Percentiles rank a stretch among this genome's conserved stretches.
Conservation (phyloP, 2,113 vertebrate species). For the Morone saxatilis region DNA sequence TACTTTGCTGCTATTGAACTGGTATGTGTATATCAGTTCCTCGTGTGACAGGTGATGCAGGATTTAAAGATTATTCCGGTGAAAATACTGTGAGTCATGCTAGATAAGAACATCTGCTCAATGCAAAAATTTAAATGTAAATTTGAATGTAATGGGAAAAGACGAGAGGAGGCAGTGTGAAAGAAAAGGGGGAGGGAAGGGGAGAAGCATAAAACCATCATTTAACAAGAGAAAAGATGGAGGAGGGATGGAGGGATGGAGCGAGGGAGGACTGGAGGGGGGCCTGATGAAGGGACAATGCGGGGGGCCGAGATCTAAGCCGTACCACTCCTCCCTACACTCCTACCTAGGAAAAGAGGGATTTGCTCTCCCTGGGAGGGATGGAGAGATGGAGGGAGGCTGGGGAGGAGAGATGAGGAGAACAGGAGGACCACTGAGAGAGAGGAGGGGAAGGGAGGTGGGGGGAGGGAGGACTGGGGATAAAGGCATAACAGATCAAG, state of each 20-base stretch:
- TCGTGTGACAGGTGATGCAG: conserved; percentile 30
- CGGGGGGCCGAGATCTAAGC: conserved; percentile 81
- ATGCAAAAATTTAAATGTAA: conserved; percentile 57
- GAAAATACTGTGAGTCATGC: conserved; percentile 32
- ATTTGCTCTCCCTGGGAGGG: conserved; percentile 83
- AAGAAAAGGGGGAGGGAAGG: conserved; percentile 17
- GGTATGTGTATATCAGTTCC: background rate
- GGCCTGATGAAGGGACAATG: conserved; percentile 77
- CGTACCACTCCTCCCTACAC: conserved; percentile 78
- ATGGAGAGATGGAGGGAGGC: conserved; percentile 67
- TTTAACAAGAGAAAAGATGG: conserved; percentile 70
- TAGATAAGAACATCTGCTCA: conserved; percentile 57
- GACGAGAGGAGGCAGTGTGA: conserved; percentile 48
- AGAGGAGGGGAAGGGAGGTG: conserved; percentile 14
- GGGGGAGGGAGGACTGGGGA: conserved; percentile 42
- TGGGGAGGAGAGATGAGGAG: conserved; percentile 70
- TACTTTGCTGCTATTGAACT: background rate
- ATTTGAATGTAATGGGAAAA: conserved; percentile 53
- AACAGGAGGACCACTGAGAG: conserved; percentile 71
- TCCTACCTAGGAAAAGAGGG: conserved; percentile 84
- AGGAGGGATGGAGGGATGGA: conserved; percentile 55
- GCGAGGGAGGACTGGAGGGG: conserved; percentile 59
- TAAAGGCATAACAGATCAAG: conserved; percentile 75
- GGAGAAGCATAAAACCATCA: conserved; percentile 56
- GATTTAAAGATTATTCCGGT: conserved; percentile 18